A percentile compares a stretch with the other conserved stretches of the same genome.
Conservation (phyloP, 2,113 vertebrate genomes). For the Pao palembangensis region DNA sequence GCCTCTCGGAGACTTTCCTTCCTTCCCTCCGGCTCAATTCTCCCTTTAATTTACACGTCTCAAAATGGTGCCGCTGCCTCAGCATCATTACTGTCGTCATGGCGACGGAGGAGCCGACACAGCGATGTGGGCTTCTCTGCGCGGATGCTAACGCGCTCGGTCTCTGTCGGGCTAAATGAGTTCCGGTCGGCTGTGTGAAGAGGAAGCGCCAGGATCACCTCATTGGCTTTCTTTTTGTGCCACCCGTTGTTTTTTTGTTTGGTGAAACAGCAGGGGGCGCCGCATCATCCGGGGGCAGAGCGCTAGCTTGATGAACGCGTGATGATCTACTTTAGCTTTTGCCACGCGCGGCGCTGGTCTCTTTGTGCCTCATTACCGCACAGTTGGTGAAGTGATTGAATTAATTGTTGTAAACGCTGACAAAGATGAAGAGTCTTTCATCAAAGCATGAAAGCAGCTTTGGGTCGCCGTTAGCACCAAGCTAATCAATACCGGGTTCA, state of each 20-base stretch:
- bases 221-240: constrained; percentile 53
- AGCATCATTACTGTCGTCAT: constrained; percentile 61
- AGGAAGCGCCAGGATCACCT: constrained; percentile 49
- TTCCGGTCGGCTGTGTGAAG: constrained; percentile 20
- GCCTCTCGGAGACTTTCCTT: not conserved
- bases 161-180: constrained; percentile 62
- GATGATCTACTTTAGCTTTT: not conserved
- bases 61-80: constrained; percentile 46
- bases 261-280: constrained; percentile 26
- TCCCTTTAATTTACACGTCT: constrained; percentile 59
- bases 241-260: constrained; percentile 45
- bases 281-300: not conserved
- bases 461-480: too few species aligned
- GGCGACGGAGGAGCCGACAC: constrained; percentile 62
- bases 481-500: too few species aligned
- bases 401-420: not conserved
- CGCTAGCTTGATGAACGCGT: constrained; percentile 19
- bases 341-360: not conserved
- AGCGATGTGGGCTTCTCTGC: constrained; percentile 55
- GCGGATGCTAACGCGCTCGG: constrained; percentile 48
- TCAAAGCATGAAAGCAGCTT: too few species aligned
- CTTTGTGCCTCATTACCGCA: not conserved
- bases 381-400: not conserved
- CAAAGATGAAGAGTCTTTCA: not conserved
- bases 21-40: constrained; percentile 23